A percentile compares a stretch with the other conserved stretches of the same genome.
Conservation (phyloP, 2,797 vertebrate genomes). For the Siniperca scherzeri region DNA sequence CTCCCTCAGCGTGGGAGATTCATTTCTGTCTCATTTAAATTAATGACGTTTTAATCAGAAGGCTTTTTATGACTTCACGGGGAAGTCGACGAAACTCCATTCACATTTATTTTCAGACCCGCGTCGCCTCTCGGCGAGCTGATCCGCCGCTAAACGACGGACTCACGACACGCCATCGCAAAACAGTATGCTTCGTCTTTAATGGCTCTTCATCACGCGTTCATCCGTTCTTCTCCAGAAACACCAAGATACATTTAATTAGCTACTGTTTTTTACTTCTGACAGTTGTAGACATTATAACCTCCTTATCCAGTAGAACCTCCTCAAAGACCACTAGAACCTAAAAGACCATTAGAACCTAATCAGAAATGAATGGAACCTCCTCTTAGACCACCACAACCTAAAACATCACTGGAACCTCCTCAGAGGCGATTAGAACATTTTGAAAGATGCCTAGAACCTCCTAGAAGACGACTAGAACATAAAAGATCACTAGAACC, state of each 20-base stretch:
- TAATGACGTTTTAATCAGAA: background rate
- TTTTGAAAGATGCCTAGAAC: background rate
- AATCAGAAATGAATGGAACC: too few relatives aligned
- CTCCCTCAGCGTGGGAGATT: background rate
- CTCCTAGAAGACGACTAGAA: background rate
- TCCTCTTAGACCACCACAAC: too few relatives aligned
- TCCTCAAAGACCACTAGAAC: background rate
- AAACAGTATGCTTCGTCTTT: too few relatives aligned
- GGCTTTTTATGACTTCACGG: background rate
- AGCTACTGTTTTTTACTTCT: too few relatives aligned
- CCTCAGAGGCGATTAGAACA: background rate
- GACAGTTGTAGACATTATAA: background rate
- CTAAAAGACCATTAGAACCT: too few relatives aligned
- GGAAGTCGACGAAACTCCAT: background rate
- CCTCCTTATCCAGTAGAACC: background rate
- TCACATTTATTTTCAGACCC: background rate
- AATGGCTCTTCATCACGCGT: too few relatives aligned
- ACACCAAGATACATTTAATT: too few relatives aligned
- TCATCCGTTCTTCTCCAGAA: too few relatives aligned
- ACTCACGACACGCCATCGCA: too few relatives aligned
- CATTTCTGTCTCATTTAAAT: background rate
- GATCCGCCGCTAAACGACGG: background rate
- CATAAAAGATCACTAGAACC: background rate
- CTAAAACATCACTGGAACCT: background rate
- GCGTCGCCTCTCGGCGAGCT: background rate